These are phyloP conservation scores for Zaprionus gabonicus DNA, from an alignment of 1,140 invertebrate genomes.

Conservation along the genomic window DNA sequence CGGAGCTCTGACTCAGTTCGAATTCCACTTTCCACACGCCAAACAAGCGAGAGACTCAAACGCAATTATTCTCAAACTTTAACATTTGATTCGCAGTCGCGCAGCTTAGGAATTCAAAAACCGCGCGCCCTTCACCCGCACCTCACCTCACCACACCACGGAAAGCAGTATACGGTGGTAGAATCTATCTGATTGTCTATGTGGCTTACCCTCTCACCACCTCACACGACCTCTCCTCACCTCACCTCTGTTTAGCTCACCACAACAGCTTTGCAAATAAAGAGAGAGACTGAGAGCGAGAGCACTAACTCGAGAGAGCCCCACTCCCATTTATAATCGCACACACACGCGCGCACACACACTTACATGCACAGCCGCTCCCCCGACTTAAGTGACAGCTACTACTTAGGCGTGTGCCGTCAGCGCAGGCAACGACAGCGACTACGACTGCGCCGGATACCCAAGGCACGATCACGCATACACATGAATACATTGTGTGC, in stretches of 20 bases:
- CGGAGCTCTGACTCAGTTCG: conserved; percentile 62
- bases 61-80: conserved; percentile 80
- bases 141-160: conserved; percentile 5
- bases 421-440: conserved; percentile 25
- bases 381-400: conserved; percentile 74
- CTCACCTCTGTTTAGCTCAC: background rate
- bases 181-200: conserved; percentile 53
- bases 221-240: background rate
- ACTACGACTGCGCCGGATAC: conserved; percentile 54
- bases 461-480: conserved; percentile 33
- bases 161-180: conserved; percentile 13
- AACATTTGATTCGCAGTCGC: conserved; percentile 70
- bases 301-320: background rate
- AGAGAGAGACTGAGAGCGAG: conserved; percentile 51
- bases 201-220: conserved; percentile 25
- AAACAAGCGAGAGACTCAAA: conserved; percentile 35
- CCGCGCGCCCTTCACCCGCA: conserved; percentile 42
- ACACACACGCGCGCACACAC: conserved; percentile 6
- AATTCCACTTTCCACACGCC: conserved; percentile 66
- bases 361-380: conserved; percentile 57
- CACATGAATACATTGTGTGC: background rate
- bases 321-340: conserved; percentile 16
- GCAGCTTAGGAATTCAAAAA: conserved; percentile 77
- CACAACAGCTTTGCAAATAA: conserved; percentile 41
- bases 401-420: conserved; percentile 72